Conservation (phyloP, 2,113 vertebrate species). For the Bolborhynchus lineola region DNA sequence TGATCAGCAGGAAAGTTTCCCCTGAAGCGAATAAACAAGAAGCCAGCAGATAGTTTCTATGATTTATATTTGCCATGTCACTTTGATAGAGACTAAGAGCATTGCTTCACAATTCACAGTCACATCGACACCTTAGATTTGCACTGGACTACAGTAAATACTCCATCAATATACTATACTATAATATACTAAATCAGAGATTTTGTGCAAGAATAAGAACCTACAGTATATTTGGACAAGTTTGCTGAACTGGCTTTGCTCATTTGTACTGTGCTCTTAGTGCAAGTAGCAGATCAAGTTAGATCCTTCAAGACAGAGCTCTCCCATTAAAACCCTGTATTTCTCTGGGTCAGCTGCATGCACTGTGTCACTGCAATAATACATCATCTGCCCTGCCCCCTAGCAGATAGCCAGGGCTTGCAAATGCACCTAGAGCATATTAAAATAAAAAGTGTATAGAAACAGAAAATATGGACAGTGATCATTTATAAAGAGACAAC, state of each 20-base stretch:
- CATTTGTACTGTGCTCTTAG: background rate
- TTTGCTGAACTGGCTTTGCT: background rate
- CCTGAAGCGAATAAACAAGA: background rate
- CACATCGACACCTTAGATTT: background rate
- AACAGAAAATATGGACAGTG: background rate
- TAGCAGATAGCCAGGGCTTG: background rate
- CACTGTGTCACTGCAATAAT: no score
- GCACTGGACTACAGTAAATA: background rate
- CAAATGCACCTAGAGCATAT: background rate
- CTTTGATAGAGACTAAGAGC: background rate
- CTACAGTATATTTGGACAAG: background rate
- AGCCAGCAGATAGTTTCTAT: background rate
- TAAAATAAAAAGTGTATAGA: background rate
- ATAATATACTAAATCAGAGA: no score
- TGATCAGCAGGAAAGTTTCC: background rate
- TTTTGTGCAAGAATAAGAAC: background rate
- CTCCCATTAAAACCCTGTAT: background rate
- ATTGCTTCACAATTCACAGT: background rate
- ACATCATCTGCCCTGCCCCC: no score
- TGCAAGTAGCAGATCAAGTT: background rate
- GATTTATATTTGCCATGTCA: background rate
- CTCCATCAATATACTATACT: background rate
- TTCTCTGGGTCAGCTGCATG: background rate
- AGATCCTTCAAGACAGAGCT: background rate
- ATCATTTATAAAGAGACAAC: background rate